Percentiles rank a stretch among this genome's conserved stretches.
phyloP scores from a whole-genome alignment of 2,888 invertebrate genomes.

The Pelosia muscerda region DNA sequence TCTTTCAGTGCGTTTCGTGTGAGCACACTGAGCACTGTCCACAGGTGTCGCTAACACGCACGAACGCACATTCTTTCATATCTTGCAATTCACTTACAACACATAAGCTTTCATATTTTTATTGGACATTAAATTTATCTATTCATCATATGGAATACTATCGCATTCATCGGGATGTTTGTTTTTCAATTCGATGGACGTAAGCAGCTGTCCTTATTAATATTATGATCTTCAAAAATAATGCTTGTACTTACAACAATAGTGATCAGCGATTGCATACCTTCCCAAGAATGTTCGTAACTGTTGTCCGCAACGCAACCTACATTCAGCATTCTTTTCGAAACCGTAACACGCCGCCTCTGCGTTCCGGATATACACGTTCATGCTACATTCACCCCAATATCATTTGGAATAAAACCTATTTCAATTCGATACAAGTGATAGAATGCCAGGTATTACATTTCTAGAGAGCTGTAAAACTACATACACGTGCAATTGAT shows the following conservation, averaged over 20 bases:
- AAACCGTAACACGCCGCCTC: constrained; percentile 86
- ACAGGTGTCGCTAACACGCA: constrained; percentile 63
- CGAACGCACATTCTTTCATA: constrained; percentile 54
- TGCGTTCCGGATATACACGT: constrained; percentile 81
- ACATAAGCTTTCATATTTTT: constrained; percentile 42
- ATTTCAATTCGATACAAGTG: constrained; percentile 67
- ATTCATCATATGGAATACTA: constrained; percentile 19
- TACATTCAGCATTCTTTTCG: constrained; percentile 86
- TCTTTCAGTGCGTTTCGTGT: constrained; percentile 66
- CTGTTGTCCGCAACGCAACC: constrained; percentile 84
- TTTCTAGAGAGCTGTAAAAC: constrained; percentile 81
- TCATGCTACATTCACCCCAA: constrained; percentile 79
- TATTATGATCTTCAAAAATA: constrained; percentile 61
- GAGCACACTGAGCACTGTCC: constrained; percentile 39
- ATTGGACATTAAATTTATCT: constrained; percentile 24
- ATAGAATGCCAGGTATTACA: constrained; percentile 74
- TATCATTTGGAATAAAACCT: constrained; percentile 73
- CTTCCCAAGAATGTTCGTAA: constrained; percentile 76
- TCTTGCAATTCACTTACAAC: constrained; percentile 52
- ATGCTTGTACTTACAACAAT: constrained; percentile 71
- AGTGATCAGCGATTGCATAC: constrained; percentile 75
- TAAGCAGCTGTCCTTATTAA: constrained; percentile 43
- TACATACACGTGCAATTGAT: constrained; percentile 66
- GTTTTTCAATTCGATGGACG: constrained; percentile 25
- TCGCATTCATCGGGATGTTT: constrained; percentile 28